Evolutionary conservation across 1,140 invertebrate genomes (phyloP), one percentile per base, ranked within the genome.

Genomic region (Tribolium castaneum): DNA sequence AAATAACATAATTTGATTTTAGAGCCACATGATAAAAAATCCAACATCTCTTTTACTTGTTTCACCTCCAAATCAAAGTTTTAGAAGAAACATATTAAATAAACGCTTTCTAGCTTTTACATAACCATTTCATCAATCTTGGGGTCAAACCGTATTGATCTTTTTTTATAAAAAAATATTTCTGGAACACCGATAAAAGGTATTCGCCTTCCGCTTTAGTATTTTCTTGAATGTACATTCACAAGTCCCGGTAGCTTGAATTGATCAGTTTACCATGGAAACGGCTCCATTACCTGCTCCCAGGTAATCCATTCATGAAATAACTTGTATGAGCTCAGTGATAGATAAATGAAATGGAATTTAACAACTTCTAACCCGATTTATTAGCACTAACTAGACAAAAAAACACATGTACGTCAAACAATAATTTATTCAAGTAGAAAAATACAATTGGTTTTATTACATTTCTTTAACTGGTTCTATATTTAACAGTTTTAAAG

Each of bases 381-480:
- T 52, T 52, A 52, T 52, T 16, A 52, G 12, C 16, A 52, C 5
- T 16, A 52, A 14, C 5, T 10, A 19, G 0, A 52, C 3, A 14
- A 52, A 7, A 52, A 14, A 52, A 52, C 1, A 52, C 9, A 52
- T 50, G 4, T 12, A 7, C 10, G 4, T 12, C 9, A 52, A 13
- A 52, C 6, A 52, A 52, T 6, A 51, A 16, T 66, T 72, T 72
- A 51, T 35, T 22, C 52, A 73, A 71, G 45, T 45, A 39, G 25
- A 71, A 50, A 72, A 30, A 12, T 19, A 52, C 3, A 72, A 30
- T 34, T 30, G 16, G 25, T 30, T 30, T 30, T 35, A 79, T 89
- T 87, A 93, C 92, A 93, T 93, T 85, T 89, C 88, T 49, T 87
- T 87, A 59, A 93, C 88, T 75, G 91, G 90, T 82, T 90, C 86